phyloP scores from a whole-genome alignment of 2,888 invertebrate genomes.

The Ophion slaviceki region DNA sequence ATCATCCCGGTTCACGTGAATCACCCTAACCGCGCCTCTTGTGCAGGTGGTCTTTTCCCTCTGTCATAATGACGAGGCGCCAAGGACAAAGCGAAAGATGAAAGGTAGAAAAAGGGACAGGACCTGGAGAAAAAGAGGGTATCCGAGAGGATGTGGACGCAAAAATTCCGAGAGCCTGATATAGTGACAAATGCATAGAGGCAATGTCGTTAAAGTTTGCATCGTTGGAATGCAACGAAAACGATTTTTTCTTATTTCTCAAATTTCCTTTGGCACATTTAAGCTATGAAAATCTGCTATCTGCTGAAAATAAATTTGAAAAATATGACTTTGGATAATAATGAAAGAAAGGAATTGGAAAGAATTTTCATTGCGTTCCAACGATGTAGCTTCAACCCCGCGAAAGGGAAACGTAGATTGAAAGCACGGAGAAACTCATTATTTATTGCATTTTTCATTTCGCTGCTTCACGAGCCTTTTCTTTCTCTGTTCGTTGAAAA shows the following conservation, averaged over 20 bases:
- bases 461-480: constrained; percentile 42
- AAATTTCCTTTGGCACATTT: too few relatives aligned
- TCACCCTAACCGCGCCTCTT: not conserved
- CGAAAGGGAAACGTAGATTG: not conserved
- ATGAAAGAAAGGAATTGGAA: too few relatives aligned
- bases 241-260: too few relatives aligned
- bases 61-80: not conserved
- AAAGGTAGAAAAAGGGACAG: constrained; percentile 3
- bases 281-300: too few relatives aligned
- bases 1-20: not conserved
- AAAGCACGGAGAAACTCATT: constrained; percentile 48
- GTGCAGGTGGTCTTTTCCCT: not conserved
- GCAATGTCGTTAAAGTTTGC: too few relatives aligned
- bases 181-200: not conserved
- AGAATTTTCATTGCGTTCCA: too few relatives aligned
- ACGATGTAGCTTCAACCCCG: too few relatives aligned
- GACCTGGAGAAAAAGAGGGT: constrained; percentile 8
- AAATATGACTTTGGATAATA: too few relatives aligned
- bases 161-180: constrained; percentile 2
- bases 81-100: constrained; percentile 16
- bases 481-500: constrained; percentile 17
- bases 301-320: too few relatives aligned
- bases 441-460: constrained; percentile 59
- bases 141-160: not conserved
- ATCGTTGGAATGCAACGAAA: too few relatives aligned